A percentile compares a stretch with the other conserved stretches of the same genome.
phyloP scores from a whole-genome alignment of 2,888 invertebrate genomes.

The Ligdia adustata region DNA sequence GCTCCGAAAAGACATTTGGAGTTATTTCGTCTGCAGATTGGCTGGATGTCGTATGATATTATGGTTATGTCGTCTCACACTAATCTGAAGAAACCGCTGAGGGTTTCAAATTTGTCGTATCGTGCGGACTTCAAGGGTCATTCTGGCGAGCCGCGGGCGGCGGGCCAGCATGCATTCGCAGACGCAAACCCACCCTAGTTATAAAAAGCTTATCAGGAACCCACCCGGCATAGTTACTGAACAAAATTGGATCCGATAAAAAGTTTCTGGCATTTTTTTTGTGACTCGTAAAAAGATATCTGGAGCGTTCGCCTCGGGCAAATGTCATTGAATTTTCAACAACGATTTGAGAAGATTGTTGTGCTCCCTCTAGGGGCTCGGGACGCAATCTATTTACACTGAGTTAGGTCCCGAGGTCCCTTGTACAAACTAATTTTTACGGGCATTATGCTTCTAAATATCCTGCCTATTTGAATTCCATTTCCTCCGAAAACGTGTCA shows the following conservation, averaged over 20 bases:
- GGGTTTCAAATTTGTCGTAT: slow-evolving; percentile 36
- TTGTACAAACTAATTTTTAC: slow-evolving; percentile 51
- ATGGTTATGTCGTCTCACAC: slow-evolving; percentile 17
- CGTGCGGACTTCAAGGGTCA: slow-evolving; percentile 15
- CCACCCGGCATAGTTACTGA: slow-evolving; percentile 65
- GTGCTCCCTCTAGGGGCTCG: slow-evolving; percentile 44
- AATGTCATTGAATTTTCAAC: slow-evolving; percentile 68
- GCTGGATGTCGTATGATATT: slow-evolving; percentile 32
- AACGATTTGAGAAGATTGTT: slow-evolving; percentile 58
- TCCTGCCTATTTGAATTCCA: slow-evolving; percentile 19
- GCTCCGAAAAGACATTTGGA: slow-evolving; percentile 28
- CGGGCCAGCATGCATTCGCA: slow-evolving; percentile 16
- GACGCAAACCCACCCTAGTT: slow-evolving; percentile 53
- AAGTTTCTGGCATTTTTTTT: slow-evolving; percentile 62
- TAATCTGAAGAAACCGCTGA: slow-evolving; percentile 26
- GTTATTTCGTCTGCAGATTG: slow-evolving; percentile 41
- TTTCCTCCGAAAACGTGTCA: slow-evolving; percentile 14
- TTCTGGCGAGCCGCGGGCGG: slow-evolving; percentile 9
- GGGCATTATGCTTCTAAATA: slow-evolving; percentile 38
- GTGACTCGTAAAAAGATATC: slow-evolving; percentile 65
- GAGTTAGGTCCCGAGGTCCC: slow-evolving; percentile 35
- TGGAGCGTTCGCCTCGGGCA: slow-evolving; percentile 52
- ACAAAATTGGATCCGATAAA: slow-evolving; percentile 70
- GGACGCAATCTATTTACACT: slow-evolving; percentile 44
- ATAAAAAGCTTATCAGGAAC: slow-evolving; percentile 68